phyloP scores from a whole-genome alignment of 1,140 invertebrate species.

The Ladona fulva region DNA sequence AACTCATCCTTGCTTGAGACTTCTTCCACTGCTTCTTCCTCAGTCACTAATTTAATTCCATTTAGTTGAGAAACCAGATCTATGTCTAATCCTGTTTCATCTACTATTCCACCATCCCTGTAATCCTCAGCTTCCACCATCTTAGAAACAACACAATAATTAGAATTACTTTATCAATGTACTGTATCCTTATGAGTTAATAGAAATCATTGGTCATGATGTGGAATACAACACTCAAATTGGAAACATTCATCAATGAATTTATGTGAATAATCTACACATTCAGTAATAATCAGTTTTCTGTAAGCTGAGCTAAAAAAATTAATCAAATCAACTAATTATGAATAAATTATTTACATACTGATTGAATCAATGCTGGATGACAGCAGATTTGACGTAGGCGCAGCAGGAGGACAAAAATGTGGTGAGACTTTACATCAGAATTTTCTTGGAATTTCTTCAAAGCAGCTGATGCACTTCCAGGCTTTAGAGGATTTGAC shows the following conservation, averaged over 20 bases:
- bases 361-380: slow-evolving; percentile 62
- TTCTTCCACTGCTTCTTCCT: slow-evolving; percentile 30
- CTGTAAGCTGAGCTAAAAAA: no score
- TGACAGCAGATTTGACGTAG: slow-evolving; percentile 84
- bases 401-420: slow-evolving; percentile 72
- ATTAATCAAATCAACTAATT: no score
- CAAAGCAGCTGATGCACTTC: slow-evolving; percentile 29
- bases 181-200: no score
- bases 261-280: no score
- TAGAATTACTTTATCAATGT: no score
- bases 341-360: slow-evolving; percentile 29
- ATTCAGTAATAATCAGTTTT: no score
- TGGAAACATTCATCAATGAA: no score
- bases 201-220: no score
- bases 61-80: slow-evolving; percentile 52
- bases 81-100: slow-evolving; percentile 33
- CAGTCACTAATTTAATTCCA: slow-evolving; percentile 41
- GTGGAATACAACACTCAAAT: no score
- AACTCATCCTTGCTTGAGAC: slow-evolving; percentile 15
- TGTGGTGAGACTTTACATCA: slow-evolving; percentile 53
- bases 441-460: slow-evolving; percentile 45
- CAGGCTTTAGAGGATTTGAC: background rate
- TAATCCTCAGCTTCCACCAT: slow-evolving; percentile 37
- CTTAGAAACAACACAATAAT: background rate
- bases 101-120: slow-evolving; percentile 28